Percentiles rank a stretch among this genome's conserved stretches.
phyloP scores from a whole-genome alignment of 2,888 invertebrate genomes.

The Omphaloscelis lunosa region DNA sequence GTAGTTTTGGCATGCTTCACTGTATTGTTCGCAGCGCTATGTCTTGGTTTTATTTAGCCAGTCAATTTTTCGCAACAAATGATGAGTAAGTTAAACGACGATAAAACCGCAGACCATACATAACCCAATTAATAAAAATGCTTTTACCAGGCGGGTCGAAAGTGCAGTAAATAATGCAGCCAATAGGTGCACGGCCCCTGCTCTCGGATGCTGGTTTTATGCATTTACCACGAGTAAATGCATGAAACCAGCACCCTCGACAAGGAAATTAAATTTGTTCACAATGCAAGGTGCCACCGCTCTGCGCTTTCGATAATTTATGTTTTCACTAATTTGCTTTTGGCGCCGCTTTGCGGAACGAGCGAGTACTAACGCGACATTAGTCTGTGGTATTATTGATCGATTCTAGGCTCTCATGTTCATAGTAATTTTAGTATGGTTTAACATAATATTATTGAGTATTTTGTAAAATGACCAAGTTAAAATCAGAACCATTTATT shows the following conservation, averaged over 20 bases:
- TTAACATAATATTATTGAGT: neutral
- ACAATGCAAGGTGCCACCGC: slow-evolving; percentile 78
- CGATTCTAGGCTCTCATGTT: neutral
- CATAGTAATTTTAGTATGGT: neutral
- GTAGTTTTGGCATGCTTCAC: too few relatives aligned
- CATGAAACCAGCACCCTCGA: slow-evolving; percentile 52
- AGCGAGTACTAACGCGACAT: slow-evolving; percentile 9
- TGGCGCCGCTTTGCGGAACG: slow-evolving; percentile 54
- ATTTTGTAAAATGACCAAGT: neutral
- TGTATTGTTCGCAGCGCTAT: too few relatives aligned
- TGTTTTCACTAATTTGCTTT: slow-evolving; percentile 74
- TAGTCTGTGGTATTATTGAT: slow-evolving; percentile 15
- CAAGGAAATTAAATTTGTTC: slow-evolving; percentile 86
- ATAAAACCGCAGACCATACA: slow-evolving; percentile 75
- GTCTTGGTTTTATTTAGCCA: too few relatives aligned
- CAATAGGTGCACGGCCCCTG: slow-evolving; percentile 67
- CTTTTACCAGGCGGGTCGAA: slow-evolving; percentile 75
- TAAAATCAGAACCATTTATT: neutral
- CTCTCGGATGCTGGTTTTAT: slow-evolving; percentile 70
- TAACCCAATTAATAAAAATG: slow-evolving; percentile 83
- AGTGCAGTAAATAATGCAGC: slow-evolving; percentile 84
- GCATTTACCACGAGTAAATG: slow-evolving; percentile 68
- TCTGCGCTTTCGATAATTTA: slow-evolving; percentile 77
- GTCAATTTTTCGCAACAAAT: slow-evolving; percentile 44
- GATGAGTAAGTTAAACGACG: slow-evolving; percentile 64